Percentiles rank a stretch among this genome's conserved stretches.
Conservation (phyloP, 1,140 invertebrate genomes). For the Dendroctonus ponderosae region DNA sequence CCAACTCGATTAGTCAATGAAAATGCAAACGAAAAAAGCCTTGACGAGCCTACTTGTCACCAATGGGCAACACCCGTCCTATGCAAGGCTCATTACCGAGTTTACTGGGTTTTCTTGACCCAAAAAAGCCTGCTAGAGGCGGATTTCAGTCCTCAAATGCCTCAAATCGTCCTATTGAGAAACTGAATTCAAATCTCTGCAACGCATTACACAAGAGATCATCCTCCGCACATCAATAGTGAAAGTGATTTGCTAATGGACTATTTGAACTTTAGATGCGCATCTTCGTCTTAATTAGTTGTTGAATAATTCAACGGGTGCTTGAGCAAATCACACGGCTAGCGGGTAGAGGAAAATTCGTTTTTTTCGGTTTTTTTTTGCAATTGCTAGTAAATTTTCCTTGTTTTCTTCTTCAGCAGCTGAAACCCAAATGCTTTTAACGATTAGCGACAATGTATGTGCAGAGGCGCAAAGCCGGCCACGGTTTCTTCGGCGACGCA, state of each 20-base stretch:
- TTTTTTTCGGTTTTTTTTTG: no score
- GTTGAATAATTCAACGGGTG: no score
- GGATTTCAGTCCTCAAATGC: no score
- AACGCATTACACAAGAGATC: not conserved
- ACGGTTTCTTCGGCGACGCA: conserved; percentile 19
- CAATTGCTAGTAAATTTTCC: no score
- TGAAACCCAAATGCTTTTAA: conserved; percentile 1
- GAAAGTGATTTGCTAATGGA: conserved; percentile 25
- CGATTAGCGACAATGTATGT: no score
- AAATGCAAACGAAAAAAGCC: not conserved
- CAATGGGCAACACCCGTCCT: not conserved
- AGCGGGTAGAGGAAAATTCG: no score
- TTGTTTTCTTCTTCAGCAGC: not conserved
- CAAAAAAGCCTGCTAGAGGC: not conserved
- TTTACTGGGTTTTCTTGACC: conserved; percentile 4
- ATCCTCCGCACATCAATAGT: conserved; percentile 15
- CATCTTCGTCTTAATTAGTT: conserved; percentile 20
- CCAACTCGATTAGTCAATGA: no score
- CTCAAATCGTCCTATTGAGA: no score
- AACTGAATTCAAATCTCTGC: no score
- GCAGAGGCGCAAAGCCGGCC: not conserved
- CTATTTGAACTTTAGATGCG: conserved; percentile 24
- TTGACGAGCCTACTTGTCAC: conserved; percentile 10
- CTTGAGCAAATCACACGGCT: no score
- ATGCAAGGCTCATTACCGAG: not conserved